These are phyloP conservation scores for Idaea straminata DNA, from an alignment of 2,888 invertebrate species.

Conservation along the genomic window DNA sequence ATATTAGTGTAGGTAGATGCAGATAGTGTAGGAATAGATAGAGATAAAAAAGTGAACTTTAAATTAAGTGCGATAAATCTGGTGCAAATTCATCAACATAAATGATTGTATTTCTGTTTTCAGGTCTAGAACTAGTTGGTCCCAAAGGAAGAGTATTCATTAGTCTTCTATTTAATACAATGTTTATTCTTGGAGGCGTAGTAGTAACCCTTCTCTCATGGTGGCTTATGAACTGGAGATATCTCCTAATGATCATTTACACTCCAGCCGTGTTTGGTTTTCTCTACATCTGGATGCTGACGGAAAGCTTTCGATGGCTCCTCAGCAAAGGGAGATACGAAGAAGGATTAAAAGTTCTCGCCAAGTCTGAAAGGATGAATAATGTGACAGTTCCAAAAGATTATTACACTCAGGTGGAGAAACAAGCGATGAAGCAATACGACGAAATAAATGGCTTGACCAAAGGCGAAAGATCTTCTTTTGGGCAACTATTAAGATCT, in stretches of 20 bases:
- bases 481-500: slow-evolving; percentile 66
- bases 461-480: slow-evolving; percentile 63
- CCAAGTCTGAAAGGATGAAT: slow-evolving; percentile 83
- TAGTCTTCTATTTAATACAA: slow-evolving; percentile 71
- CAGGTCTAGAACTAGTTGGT: slow-evolving; percentile 71
- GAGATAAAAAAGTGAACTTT: no score
- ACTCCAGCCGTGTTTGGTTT: slow-evolving; percentile 64
- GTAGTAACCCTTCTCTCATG: slow-evolving; percentile 66
- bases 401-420: slow-evolving; percentile 68
- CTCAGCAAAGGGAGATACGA: slow-evolving; percentile 83
- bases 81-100: slow-evolving; percentile 9
- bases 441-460: slow-evolving; percentile 43
- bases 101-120: slow-evolving; percentile 22
- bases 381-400: slow-evolving; percentile 71
- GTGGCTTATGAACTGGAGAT: slow-evolving; percentile 72
- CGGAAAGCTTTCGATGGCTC: slow-evolving; percentile 71
- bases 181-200: slow-evolving; percentile 74
- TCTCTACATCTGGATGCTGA: slow-evolving; percentile 64
- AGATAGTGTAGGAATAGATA: no score
- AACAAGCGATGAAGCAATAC: slow-evolving; percentile 63
- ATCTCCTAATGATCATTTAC: slow-evolving; percentile 69
- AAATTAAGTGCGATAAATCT: no score
- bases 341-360: slow-evolving; percentile 82
- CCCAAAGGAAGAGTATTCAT: slow-evolving; percentile 73
- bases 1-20: no score